Base-by-base conservation (phyloP, 2,113 vertebrate species). In the Hippocampus zosterae region DNA sequence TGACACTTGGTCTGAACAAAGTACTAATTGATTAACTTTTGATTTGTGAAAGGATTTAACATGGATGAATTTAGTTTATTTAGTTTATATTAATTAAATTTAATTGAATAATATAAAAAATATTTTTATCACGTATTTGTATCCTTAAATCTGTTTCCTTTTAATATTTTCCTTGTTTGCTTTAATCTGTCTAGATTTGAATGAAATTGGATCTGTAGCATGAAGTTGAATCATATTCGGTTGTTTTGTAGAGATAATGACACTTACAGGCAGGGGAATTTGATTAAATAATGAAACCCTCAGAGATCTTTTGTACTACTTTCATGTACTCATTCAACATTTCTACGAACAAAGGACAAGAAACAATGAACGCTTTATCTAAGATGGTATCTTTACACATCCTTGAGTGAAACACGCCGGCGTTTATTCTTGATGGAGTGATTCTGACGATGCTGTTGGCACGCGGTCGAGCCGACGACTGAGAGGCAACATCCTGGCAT, bases 401-500 rank as follows among this genome's bases (percentile, higher is more conserved):
- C n/a, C 21, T 15, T 2, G 1, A 55, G 67, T 76, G 63, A 79
- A 87, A 83, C 68, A 25, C 71, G 76, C 69, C 72, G 66, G 73
- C 63, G 73, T 73, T 76, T 88, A 83, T 71, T 46, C 71, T 78
- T 69, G 55, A 81, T 53, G 53, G 76, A 60, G 57, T 19, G 27
- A 33, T 33, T 18, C 6, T 6, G 27, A 60, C 19, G 57, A 59
- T 56, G 83, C 83, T 63, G 65, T 82, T 88, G 85, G 82, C 82
- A 71, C 61, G 2, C 48, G 72, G 71, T 62, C 27, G 9, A 29
- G 50, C 52, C 71, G 75, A 42, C 42, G 42, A 77, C 69, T 52
- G 67, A 68, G 72, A 76, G 81, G 80, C 70, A 42, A 65, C 74
- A 79, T 74, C 79, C 77, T 77, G 83, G 74, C 72, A 81, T 77